phyloP scores from a whole-genome alignment of 2,888 invertebrate species.

The Ceramica pisi region DNA sequence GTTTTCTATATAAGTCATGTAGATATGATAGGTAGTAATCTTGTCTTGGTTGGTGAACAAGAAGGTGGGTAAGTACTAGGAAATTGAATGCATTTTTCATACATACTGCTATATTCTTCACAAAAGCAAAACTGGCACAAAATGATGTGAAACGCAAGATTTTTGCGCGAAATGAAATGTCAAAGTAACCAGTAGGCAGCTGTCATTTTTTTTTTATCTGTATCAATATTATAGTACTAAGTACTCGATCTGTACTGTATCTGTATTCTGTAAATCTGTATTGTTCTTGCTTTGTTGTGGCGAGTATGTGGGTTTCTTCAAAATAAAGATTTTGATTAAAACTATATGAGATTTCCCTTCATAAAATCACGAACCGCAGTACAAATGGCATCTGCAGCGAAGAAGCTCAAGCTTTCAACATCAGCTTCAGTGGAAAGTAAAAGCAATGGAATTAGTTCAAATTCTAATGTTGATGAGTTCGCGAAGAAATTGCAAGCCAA shows the following conservation, averaged over 20 bases:
- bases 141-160: neutral
- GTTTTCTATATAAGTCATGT: neutral
- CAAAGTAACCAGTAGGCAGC: neutral
- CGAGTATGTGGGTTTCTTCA: conserved; percentile 19
- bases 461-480: conserved; percentile 75
- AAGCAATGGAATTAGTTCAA: conserved; percentile 64
- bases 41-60: neutral
- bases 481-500: conserved; percentile 82
- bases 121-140: neutral
- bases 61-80: neutral
- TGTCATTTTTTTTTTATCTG: conserved; percentile 18
- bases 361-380: conserved; percentile 31
- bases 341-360: conserved; percentile 62
- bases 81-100: neutral
- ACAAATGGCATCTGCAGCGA: conserved; percentile 84
- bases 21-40: neutral
- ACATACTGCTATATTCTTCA: neutral
- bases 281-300: conserved; percentile 45
- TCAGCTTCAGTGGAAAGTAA: conserved; percentile 59
- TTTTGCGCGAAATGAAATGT: conserved; percentile 26
- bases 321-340: conserved; percentile 25
- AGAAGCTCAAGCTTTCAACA: conserved; percentile 78
- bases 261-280: too few relatives aligned
- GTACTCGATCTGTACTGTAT: too few relatives aligned
- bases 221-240: too few relatives aligned